A percentile compares a stretch with the other conserved stretches of the same genome.
Evolutionary conservation across 2,888 invertebrate genomes (phyloP).

Genomic region (Pyralis farinalis): DNA sequence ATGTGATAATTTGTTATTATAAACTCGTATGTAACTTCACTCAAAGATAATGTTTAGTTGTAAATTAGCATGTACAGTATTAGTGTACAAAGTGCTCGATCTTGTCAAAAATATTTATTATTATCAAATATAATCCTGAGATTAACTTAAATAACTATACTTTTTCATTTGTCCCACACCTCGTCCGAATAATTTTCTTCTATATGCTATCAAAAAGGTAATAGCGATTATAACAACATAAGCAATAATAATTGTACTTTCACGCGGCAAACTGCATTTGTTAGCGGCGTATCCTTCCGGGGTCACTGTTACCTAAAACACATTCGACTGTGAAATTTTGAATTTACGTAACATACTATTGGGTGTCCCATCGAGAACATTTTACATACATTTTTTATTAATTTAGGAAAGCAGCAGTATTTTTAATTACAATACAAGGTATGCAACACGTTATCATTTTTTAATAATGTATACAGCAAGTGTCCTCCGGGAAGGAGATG

Average conservation of each 20-base stretch:
- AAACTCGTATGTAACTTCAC: constrained; percentile 18
- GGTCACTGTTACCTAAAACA: constrained; percentile 52
- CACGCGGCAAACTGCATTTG: constrained; percentile 59
- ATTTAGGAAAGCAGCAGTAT: too few species aligned
- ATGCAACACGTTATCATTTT: too few species aligned
- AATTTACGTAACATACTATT: too few species aligned
- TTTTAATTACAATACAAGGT: too few species aligned
- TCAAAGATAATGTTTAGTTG: constrained; percentile 26
- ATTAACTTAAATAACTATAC: constrained; percentile 37
- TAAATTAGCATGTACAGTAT: constrained; percentile 38
- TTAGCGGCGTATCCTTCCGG: constrained; percentile 44
- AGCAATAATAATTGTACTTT: constrained; percentile 48
- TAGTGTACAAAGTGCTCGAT: constrained; percentile 75
- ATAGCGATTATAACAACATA: constrained; percentile 38
- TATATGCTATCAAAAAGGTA: constrained; percentile 27
- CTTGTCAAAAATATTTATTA: constrained; percentile 80
- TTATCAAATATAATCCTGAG: constrained; percentile 69
- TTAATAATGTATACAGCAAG: too few species aligned
- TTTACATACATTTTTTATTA: too few species aligned
- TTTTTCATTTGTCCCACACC: constrained; percentile 24
- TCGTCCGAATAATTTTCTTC: constrained; percentile 32
- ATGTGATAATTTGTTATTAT: constrained; percentile 67
- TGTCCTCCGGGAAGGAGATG: too few species aligned
- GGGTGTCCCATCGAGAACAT: too few species aligned
- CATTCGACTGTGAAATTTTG: too few species aligned